Evolutionary conservation across 2,888 invertebrate species (phyloP).

Genomic region (Drosophila incognita): DNA sequence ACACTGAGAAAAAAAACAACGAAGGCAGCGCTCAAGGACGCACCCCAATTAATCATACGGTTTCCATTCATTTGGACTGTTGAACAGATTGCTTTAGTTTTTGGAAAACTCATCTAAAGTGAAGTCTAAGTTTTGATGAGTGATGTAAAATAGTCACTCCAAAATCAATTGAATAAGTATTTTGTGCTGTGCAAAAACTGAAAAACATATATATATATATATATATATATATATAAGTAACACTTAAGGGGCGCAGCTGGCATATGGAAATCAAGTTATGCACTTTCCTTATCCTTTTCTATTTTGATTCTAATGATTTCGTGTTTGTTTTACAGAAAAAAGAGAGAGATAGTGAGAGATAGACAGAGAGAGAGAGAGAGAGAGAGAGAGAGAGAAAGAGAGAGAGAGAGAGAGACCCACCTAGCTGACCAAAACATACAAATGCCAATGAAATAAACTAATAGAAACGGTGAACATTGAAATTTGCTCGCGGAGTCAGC

Average conservation of each 20-base stretch:
- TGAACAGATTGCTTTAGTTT: neutral
- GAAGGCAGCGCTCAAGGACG: neutral
- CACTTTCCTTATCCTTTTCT: slow-evolving; percentile 16
- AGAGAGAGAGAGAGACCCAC: neutral
- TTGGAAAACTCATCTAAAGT: neutral
- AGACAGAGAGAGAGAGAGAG: neutral
- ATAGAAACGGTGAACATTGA: slow-evolving; percentile 9
- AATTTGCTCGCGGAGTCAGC: slow-evolving; percentile 39
- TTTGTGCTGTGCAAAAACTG: neutral
- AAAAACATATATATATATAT: neutral
- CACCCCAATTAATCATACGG: neutral
- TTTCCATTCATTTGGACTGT: neutral
- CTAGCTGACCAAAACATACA: slow-evolving; percentile 23
- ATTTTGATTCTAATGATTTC: slow-evolving; percentile 7
- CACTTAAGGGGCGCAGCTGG: slow-evolving; percentile 17
- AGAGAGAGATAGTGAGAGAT: neutral
- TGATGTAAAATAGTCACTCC: neutral
- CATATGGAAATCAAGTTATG: slow-evolving; percentile 47
- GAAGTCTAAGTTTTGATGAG: neutral
- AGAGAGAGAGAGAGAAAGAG: neutral
- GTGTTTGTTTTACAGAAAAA: slow-evolving; percentile 7
- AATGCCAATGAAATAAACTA: slow-evolving; percentile 6
- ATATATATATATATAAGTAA: neutral
- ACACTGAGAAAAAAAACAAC: neutral
- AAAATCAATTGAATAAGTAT: neutral